phyloP scores from a whole-genome alignment of 2,797 vertebrate genomes.

The Valencia hispanica region DNA sequence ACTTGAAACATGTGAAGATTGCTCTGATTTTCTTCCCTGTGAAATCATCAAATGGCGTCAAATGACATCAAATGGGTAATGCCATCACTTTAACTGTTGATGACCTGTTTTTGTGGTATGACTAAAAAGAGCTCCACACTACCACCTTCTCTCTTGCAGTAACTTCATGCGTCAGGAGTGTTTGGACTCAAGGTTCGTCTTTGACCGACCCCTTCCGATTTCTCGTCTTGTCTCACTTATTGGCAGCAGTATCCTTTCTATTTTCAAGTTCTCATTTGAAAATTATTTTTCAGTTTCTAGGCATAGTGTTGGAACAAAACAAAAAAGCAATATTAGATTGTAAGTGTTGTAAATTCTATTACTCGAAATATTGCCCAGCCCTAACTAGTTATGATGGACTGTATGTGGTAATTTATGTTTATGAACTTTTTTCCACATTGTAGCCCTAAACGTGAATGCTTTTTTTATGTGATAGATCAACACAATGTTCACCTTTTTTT shows the following conservation, averaged over 20 bases:
- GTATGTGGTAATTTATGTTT: too few relatives aligned
- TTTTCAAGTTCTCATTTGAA: background rate
- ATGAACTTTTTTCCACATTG: too few relatives aligned
- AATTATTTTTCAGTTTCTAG: background rate
- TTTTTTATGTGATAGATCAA: too few relatives aligned
- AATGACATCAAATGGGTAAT: background rate
- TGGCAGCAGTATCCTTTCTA: conserved; percentile 96
- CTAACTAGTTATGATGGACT: background rate
- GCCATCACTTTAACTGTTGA: background rate
- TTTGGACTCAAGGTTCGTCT: conserved; percentile 97
- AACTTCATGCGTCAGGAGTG: conserved; percentile 99
- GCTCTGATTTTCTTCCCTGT: too few relatives aligned
- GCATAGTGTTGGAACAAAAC: background rate
- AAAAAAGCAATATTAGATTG: background rate
- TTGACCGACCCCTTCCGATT: conserved; percentile 93
- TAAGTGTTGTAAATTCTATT: background rate
- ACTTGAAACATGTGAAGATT: too few relatives aligned
- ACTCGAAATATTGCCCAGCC: too few relatives aligned
- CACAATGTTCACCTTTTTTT: too few relatives aligned
- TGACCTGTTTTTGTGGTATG: background rate
- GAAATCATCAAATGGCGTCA: too few relatives aligned
- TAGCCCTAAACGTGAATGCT: too few relatives aligned
- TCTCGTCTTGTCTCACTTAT: conserved; percentile 95
- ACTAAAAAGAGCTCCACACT: background rate
- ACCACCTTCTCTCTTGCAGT: conserved; percentile 69